Conservation (phyloP, 2,888 invertebrate genomes). For the Romanomermis culicivorax region DNA sequence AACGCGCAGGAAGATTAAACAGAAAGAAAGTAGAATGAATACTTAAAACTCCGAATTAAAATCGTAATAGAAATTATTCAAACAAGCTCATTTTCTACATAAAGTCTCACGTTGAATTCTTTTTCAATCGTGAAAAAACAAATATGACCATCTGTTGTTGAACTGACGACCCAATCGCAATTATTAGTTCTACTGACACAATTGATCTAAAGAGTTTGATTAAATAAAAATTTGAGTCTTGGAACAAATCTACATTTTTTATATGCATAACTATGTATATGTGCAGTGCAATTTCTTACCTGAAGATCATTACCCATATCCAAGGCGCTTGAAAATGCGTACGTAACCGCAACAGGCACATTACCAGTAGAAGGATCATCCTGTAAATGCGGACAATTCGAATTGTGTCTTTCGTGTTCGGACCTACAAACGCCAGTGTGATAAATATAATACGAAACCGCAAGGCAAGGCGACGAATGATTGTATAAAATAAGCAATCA, state of each 20-base stretch:
- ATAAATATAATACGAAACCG: no score
- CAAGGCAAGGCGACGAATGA: no score
- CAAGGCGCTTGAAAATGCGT: constrained; percentile 40
- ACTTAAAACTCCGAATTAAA: no score
- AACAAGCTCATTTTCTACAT: no score
- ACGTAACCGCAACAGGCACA: constrained; percentile 64
- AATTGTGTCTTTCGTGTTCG: constrained; percentile 80
- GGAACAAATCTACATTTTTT: no score
- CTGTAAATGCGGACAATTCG: constrained; percentile 73
- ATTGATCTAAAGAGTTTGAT: neutral
- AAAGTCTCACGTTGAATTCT: constrained; percentile 42
- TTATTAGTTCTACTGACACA: neutral
- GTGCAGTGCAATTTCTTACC: no score
- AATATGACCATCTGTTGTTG: constrained; percentile 36
- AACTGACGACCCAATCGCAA: constrained; percentile 14
- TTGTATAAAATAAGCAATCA: neutral
- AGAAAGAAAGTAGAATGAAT: no score
- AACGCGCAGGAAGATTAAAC: no score
- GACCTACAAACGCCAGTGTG: constrained; percentile 36
- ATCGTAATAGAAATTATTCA: no score
- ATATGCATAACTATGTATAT: no score
- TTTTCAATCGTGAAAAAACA: constrained; percentile 63
- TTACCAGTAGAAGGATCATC: constrained; percentile 88
- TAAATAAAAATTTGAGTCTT: no score
- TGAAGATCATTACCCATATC: neutral